Base-by-base conservation (phyloP, 2,797 vertebrate genomes). In the Euthynnus affinis region DNA sequence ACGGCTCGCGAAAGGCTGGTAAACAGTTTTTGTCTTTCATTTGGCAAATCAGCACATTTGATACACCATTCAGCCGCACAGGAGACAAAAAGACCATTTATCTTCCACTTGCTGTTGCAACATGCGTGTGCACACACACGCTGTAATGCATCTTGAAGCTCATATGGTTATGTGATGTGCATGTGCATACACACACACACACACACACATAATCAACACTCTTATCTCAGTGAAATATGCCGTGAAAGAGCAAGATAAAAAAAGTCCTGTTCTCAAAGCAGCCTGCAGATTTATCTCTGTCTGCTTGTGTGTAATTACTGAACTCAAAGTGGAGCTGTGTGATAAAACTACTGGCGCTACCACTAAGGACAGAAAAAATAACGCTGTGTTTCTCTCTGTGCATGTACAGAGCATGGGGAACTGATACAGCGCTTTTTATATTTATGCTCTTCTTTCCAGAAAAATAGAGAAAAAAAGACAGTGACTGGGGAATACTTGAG, bases 11-110 rank as follows among this genome's bases (percentile, higher is more conserved):
- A 87, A 88, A 73, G 9, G 22, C 90, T 76, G 82, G 86, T 87
- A 90, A 93, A 93, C 89, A 67, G 13, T 89, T 92, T 92, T 85
- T 86, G 85, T 85, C 85, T 89, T 90, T 89, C 78, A 84, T 90
- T 91, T 88, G 80, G 85, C 76, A 90, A 92, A 92, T 91, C 89
- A 90, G 90, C 90, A 90, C 71, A 87, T 93, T 87, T 87, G 83
- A 90, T 85, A 68, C 76, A 84, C 53, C 63, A 69, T 76, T 89
- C 79, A 83, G 83, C 69, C 14, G 52, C 80, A 68, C 65, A 37
- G 56, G 37, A 88, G 58, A 83, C 72, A 83, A 78, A 79, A 74
- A 76, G 63, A 78, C 40, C 56, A 88, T 87, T 87, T 82, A 87
- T 93, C 91, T 89, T 87, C 64, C 76, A 81, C 68, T 80, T 66